Percentiles rank a stretch among this genome's conserved stretches.
Evolutionary conservation across 2,113 vertebrate genomes (phyloP).

Genomic region (Misgurnus mizolepis): DNA sequence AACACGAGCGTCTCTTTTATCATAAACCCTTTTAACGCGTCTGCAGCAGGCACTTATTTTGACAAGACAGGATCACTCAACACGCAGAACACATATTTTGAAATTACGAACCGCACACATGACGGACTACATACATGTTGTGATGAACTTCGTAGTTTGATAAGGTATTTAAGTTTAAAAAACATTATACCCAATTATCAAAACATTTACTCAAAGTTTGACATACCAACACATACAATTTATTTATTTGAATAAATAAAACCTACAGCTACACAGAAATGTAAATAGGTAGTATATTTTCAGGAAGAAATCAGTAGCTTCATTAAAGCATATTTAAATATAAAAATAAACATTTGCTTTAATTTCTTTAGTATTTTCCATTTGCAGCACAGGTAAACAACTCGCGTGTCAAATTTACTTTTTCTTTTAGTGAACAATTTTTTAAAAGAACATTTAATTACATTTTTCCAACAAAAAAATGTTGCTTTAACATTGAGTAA

Average conservation of each 20-base stretch:
- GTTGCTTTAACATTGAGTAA: constrained; percentile 9
- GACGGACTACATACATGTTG: too few species aligned
- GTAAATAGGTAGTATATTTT: constrained; percentile 38
- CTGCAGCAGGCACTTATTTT: too few species aligned
- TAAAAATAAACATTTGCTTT: constrained; percentile 4
- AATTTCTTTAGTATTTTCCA: constrained; percentile 1
- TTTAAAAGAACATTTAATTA: constrained; percentile 6
- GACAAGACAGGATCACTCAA: too few species aligned
- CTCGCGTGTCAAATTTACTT: not conserved
- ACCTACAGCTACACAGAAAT: constrained; percentile 42
- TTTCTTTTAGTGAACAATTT: constrained; percentile 14
- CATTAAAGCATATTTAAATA: constrained; percentile 31
- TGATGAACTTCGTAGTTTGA: too few species aligned
- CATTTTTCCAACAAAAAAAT: not conserved
- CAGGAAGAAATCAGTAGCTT: constrained; percentile 47
- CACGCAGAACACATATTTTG: too few species aligned
- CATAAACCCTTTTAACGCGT: too few species aligned
- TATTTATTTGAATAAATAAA: constrained; percentile 66
- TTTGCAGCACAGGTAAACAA: not conserved
- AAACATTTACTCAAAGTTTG: constrained; percentile 38
- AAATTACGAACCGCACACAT: too few species aligned
- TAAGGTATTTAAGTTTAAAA: not conserved
- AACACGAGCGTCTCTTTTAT: too few species aligned
- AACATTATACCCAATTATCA: not conserved
- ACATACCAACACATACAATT: constrained; percentile 49